These are phyloP conservation scores for Channa maculata DNA, from an alignment of 2,113 vertebrate species.

Conservation along the genomic window DNA sequence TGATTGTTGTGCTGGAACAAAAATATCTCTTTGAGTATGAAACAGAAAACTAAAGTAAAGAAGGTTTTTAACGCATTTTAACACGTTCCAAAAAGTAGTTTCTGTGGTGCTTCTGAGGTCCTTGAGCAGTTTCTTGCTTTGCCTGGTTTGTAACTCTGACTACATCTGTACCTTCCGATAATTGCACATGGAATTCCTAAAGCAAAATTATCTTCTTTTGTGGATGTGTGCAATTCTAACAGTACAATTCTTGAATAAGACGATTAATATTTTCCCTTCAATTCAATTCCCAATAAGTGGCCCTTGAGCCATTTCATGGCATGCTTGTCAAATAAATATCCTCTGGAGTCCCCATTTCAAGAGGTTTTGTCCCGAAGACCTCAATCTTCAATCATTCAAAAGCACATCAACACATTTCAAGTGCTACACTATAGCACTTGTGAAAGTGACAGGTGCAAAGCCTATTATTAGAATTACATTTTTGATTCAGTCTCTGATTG, in stretches of 20 bases:
- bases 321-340: not conserved
- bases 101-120: too few relatives aligned
- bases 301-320: conserved; percentile 4
- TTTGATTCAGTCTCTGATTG: not conserved
- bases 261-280: not conserved
- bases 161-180: too few relatives aligned
- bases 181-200: not conserved
- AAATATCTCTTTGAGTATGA: too few relatives aligned
- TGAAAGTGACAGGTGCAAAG: not conserved
- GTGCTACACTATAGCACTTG: not conserved
- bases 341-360: not conserved
- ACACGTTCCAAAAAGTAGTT: not conserved
- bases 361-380: not conserved
- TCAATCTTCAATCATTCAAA: not conserved
- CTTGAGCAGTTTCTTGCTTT: not conserved
- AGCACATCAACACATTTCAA: conserved; percentile 2
- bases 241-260: not conserved
- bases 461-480: not conserved
- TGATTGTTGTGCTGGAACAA: too few relatives aligned
- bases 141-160: not conserved
- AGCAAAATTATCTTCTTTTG: not conserved
- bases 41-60: not conserved
- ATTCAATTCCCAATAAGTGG: not conserved
- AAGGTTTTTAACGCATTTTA: not conserved
- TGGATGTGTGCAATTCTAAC: not conserved